These are phyloP conservation scores for Aphelenchoides besseyi DNA, from an alignment of 1,140 invertebrate species.

Conservation along the genomic window DNA sequence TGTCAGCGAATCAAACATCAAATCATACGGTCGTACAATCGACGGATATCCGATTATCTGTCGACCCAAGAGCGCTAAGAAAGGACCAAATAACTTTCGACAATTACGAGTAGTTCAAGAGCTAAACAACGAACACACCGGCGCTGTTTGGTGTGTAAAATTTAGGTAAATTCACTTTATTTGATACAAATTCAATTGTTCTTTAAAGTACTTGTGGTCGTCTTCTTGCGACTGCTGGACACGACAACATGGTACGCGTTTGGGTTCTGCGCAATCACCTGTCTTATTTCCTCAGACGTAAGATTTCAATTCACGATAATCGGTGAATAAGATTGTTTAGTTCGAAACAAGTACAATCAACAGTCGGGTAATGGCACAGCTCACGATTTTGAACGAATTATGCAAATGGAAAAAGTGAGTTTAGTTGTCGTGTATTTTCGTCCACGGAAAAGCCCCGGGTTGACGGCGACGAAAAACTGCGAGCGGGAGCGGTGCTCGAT, in stretches of 20 bases:
- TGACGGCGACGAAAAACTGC: no score
- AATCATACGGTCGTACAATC: slow-evolving; percentile 11
- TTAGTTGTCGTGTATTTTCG: not conserved
- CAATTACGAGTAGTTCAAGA: slow-evolving; percentile 75
- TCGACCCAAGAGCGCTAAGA: slow-evolving; percentile 67
- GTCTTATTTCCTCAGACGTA: slow-evolving; percentile 84
- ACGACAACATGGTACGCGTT: slow-evolving; percentile 84
- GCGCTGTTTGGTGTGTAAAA: slow-evolving; percentile 97
- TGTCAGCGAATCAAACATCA: slow-evolving; percentile 11
- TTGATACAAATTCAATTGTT: no score
- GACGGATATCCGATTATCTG: slow-evolving; percentile 37
- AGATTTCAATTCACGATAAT: slow-evolving; percentile 69
- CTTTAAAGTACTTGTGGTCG: slow-evolving; percentile 83
- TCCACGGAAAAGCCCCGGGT: no score
- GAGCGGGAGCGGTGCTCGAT: not conserved
- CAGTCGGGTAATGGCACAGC: slow-evolving; percentile 27
- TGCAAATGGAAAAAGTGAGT: slow-evolving; percentile 23
- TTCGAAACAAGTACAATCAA: slow-evolving; percentile 66
- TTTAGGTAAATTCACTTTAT: slow-evolving; percentile 72
- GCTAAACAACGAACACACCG: slow-evolving; percentile 74
- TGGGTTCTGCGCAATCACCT: slow-evolving; percentile 86
- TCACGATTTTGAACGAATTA: slow-evolving; percentile 47
- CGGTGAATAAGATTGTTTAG: slow-evolving; percentile 62
- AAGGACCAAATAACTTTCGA: slow-evolving; percentile 91
- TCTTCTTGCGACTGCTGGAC: slow-evolving; percentile 87